Base-by-base conservation (phyloP, 1,140 invertebrate genomes). In the Nilaparvata lugens region DNA sequence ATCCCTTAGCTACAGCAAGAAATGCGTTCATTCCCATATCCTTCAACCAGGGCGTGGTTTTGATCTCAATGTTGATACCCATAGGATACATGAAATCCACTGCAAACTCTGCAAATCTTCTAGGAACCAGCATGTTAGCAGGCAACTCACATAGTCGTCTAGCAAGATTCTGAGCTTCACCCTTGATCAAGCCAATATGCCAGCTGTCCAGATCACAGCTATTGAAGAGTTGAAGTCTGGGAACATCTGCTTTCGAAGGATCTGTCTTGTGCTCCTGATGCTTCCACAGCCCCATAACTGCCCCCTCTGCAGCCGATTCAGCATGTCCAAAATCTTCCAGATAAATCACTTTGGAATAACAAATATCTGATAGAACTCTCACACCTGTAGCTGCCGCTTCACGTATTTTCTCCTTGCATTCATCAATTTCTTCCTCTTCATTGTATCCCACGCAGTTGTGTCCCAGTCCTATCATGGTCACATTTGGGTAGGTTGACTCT, bases 91-190 rank as follows among this genome's bases (percentile, higher is more conserved):
- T 58, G 1, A 75, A 68, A 64, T 76, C 74, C 0, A 77, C 75
- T 7, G 76, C 73, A 58, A 73, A 72, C 66, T 78, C 72, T 11
- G 78, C 78, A 72, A 85, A 85, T 5, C 72, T 75, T 5, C 78
- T 80, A 11, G 84, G 84, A 4, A 82, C 84, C 70, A 86, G 76
- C 51, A 78, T 64, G 71, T 86, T 86, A 1, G 83, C 78, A 5
- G 84, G 83, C n/a, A 76, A 79, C 67, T 86, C 83, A 75, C 79
- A 83, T 13, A 86, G 68, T 62, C 74, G 72, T 7, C 83, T 69
- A 2, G 82, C 78, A 62, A 84, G 71, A 69, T 85, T 84, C 66
- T 86, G 84, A 5, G 79, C 80, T 35, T 81, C 77, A 3, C 81
- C 83, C 63, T 81, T 73, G 35, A 76, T 68, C 5, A 73, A 51